A percentile compares a stretch with the other conserved stretches of the same genome.
Evolutionary conservation across 2,113 vertebrate genomes (phyloP).

Genomic region (Siniperca chuatsi): DNA sequence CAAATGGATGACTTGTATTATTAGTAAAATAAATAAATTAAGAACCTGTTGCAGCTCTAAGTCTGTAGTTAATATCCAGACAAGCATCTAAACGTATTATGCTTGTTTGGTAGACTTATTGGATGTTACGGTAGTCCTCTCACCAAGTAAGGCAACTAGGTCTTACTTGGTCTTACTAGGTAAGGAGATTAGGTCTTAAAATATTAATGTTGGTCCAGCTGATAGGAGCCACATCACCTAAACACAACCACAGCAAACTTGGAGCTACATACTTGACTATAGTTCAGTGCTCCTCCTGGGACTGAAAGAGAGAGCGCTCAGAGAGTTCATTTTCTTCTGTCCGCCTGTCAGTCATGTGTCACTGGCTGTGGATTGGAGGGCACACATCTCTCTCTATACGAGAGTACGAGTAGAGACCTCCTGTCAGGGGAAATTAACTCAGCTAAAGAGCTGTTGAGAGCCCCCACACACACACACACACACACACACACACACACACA

Average conservation of each 20-base stretch:
- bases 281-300: constrained; percentile 1
- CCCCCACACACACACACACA: neutral
- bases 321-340: constrained; percentile 33
- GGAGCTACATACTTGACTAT: neutral
- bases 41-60: neutral
- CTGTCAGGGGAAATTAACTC: constrained; percentile 65
- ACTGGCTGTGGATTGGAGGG: constrained; percentile 38
- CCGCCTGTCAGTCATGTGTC: constrained; percentile 51
- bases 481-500: neutral
- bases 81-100: neutral
- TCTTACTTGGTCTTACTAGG: too few species aligned
- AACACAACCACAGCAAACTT: neutral
- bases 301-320: constrained; percentile 7
- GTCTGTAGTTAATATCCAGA: too few species aligned
- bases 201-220: neutral
- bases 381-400: constrained; percentile 39
- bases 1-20: neutral
- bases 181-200: neutral
- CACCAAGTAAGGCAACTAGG: neutral
- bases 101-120: neutral
- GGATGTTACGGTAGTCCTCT: neutral
- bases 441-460: constrained; percentile 5
- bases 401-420: constrained; percentile 16
- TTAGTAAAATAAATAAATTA: neutral
- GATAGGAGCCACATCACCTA: neutral